Base-by-base conservation (phyloP, 2,113 vertebrate genomes). In the Lates calcarifer region DNA sequence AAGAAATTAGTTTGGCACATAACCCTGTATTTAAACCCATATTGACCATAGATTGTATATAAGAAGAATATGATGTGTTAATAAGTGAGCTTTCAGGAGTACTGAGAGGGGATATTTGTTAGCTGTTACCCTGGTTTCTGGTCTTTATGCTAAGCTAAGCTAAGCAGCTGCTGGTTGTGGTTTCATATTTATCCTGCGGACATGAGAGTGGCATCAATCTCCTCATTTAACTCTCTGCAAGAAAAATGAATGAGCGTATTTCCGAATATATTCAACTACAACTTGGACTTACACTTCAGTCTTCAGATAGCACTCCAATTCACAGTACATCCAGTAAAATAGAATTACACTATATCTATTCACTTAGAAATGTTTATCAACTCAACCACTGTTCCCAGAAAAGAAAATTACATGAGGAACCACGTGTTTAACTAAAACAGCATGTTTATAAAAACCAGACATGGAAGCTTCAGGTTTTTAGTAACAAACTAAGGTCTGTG, bases 301-400 rank as follows among this genome's bases (percentile, higher is more conserved):
- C 37, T 18, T 29, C n/a, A 79, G 29, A 45, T 12, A 10, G 4
- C 15, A 3, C 6, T 67, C 51, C 7, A 47, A 24, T 24, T 51
- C 15, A n/a, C 13, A 65, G 24, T 3, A 28, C 7, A 58, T 64
- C 6, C 35, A 26, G 5, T 28, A 57, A 74, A 81, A 55, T 20
- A 45, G 18, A 60, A 41, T 31, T 22, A 62, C 2, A 75, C 9
- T 33, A 18, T 20, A 74, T 81, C 24, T 20, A 35, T 20, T 26
- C 9, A 51, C 31, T 37, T 37, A 33, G 28, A 71, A 26, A 58
- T 56, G 58, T 70, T 70, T 76, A 33, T 53, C 20, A 35, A 33
- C 11, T 41, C 20, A 67, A 67, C 22, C 9, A 22, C 63, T 61
- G 35, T 68, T 67, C 53, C 41, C 31, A 66, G 41, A 41, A 51